Evolutionary conservation across 30 jellyfish, hydroid and myxozoan species (phyloP).

Genomic region (Rhopilema esculentum): DNA sequence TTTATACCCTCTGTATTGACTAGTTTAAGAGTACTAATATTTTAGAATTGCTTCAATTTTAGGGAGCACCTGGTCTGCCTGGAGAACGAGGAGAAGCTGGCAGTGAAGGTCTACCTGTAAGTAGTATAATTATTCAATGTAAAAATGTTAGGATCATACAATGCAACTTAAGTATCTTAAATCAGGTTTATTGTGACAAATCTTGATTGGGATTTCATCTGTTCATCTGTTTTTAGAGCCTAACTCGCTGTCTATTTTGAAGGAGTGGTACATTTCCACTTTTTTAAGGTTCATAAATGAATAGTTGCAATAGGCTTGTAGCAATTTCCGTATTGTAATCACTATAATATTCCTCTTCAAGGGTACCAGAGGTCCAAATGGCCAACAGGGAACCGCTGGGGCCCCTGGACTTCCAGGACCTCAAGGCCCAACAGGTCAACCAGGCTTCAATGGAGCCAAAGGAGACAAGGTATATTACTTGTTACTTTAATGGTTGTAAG

Average conservation of each 20-base stretch:
- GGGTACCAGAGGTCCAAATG: slow-evolving; percentile 84
- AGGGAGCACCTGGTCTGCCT: slow-evolving; percentile 87
- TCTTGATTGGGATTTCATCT: too few species aligned
- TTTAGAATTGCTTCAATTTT: neutral
- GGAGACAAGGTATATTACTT: slow-evolving; percentile 71
- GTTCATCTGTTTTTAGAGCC: too few species aligned
- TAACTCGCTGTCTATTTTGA: too few species aligned
- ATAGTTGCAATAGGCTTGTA: too few species aligned
- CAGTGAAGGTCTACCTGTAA: slow-evolving; percentile 58
- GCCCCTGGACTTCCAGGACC: slow-evolving; percentile 93
- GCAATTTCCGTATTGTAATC: too few species aligned
- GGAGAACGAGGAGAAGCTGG: slow-evolving; percentile 78
- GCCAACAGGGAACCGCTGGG: slow-evolving; percentile 94
- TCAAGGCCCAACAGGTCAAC: slow-evolving; percentile 80
- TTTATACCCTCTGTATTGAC: too few species aligned
- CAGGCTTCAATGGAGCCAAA: slow-evolving; percentile 67
- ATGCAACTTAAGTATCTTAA: too few species aligned
- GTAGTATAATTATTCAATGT: neutral
- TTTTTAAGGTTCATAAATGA: too few species aligned
- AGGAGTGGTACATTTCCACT: too few species aligned
- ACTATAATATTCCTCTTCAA: too few species aligned
- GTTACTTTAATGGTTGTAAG: neutral
- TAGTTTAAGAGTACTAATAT: neutral
- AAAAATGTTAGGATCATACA: too few species aligned
- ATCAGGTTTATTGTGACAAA: too few species aligned